Evolutionary conservation across 1,140 invertebrate genomes (phyloP).

Genomic region (Temnothorax nylanderi): DNA sequence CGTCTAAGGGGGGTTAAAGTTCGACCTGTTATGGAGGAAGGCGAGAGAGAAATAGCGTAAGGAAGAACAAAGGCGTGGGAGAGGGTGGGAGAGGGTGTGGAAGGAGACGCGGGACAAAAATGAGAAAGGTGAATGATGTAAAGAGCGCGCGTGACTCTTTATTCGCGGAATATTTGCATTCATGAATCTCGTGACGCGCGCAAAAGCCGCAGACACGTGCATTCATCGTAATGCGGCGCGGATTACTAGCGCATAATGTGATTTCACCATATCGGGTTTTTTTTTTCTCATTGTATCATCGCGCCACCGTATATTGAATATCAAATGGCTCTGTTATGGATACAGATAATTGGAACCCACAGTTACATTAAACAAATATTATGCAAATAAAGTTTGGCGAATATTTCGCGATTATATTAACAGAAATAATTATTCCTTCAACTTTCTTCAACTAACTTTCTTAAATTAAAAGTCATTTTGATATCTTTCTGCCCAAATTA

Average conservation of each 20-base stretch:
- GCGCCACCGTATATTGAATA: slow-evolving; percentile 24
- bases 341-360: neutral
- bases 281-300: slow-evolving; percentile 7
- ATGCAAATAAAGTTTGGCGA: neutral
- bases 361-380: neutral
- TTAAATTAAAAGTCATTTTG: neutral
- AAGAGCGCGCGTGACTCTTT: slow-evolving; percentile 57
- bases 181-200: slow-evolving; percentile 43
- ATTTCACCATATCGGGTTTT: slow-evolving; percentile 44
- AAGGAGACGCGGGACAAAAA: neutral
- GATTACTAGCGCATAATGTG: slow-evolving; percentile 40
- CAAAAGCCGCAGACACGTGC: slow-evolving; percentile 47
- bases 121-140: slow-evolving; percentile 52
- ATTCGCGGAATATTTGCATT: slow-evolving; percentile 38
- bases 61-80: neutral
- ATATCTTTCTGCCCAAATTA: neutral
- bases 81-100: neutral
- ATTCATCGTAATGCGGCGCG: slow-evolving; percentile 44
- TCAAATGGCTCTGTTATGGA: neutral
- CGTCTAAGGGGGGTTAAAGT: slow-evolving; percentile 35
- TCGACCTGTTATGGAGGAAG: neutral
- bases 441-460: neutral
- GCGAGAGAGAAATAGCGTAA: slow-evolving; percentile 2
- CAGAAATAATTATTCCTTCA: neutral
- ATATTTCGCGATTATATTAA: neutral